Evolutionary conservation across 2,888 invertebrate species (phyloP), one percentile per base, ranked within the genome.

Genomic region (Dasysyrphus tricinctus): DNA sequence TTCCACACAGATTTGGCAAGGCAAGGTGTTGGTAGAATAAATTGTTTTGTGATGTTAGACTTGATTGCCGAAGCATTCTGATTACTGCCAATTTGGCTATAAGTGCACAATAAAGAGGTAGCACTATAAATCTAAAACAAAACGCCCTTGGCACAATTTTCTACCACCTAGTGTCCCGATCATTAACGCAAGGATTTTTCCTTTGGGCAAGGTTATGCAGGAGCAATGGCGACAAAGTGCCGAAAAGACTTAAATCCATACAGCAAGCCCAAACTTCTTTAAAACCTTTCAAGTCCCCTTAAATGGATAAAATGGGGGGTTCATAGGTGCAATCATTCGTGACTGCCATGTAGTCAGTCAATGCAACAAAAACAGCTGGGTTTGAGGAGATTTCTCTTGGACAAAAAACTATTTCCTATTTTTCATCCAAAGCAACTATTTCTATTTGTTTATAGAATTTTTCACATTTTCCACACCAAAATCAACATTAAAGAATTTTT

Each of bases 141-240:
- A 65, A 51, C 51, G 72, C 65, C 81, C 81, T 81, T 81, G 81
- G 77, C 81, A 81, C 32, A n/a, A 49, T 57, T 77, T 42, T 19
- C 24, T 1, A 32, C 29, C 11, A 11, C 32, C 16, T 3, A 19
- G 29, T 29, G 14, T 8, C 39, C 39, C 7, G 9, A 42, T n/a
- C 24, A 37, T 24, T 19, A 16, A 1, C 49, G 12, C 11, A 57
- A 57, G 16, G 16, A 37, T 44, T 34, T 49, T 34, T 47, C 16
- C 49, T 44, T 44, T 67, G 34, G 37, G 47, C n/a, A 34, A 57
- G 57, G 57, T 57, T 57, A 32, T 51, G 12, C 51, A 51, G 51
- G 24, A 24, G 6, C 32, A n/a, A 0, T 5, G 57, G 32, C 34
- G 56, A 34, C 56, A 57, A 4, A 34, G 5, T 57, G 34, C 5